Conservation (phyloP, 2,797 vertebrate species). For the Mareca penelope region DNA sequence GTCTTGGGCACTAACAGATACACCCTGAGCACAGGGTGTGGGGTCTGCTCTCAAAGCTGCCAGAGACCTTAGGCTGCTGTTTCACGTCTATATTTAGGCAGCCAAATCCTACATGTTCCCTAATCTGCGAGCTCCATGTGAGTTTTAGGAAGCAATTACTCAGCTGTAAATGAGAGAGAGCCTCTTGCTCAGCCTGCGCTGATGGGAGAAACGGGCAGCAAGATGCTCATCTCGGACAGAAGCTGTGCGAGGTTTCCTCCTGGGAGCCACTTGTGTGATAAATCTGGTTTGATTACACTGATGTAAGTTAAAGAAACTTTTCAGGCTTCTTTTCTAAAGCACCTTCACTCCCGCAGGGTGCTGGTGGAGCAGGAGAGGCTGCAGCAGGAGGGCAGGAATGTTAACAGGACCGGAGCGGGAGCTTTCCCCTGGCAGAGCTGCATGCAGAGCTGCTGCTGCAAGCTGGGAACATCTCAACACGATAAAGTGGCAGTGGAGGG, state of each 20-base stretch:
- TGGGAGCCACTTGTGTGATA: neutral
- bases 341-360: fast-evolving
- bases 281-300: neutral
- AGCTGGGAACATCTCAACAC: neutral
- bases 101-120: fast-evolving
- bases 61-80: neutral
- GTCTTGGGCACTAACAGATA: neutral
- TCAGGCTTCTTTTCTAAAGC: neutral
- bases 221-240: neutral
- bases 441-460: neutral
- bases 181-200: neutral
- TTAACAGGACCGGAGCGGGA: neutral
- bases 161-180: neutral
- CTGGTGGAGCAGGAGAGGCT: neutral
- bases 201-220: neutral
- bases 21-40: fast-evolving
- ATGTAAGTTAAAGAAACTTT: too few relatives aligned
- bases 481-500: neutral
- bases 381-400: neutral
- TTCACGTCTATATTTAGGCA: neutral
- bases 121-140: fast-evolving
- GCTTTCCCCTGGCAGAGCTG: neutral
- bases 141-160: neutral
- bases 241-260: neutral
- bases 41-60: neutral